Evolutionary conservation across 2,113 vertebrate genomes (phyloP).

Genomic region (Xenopus laevis): DNA sequence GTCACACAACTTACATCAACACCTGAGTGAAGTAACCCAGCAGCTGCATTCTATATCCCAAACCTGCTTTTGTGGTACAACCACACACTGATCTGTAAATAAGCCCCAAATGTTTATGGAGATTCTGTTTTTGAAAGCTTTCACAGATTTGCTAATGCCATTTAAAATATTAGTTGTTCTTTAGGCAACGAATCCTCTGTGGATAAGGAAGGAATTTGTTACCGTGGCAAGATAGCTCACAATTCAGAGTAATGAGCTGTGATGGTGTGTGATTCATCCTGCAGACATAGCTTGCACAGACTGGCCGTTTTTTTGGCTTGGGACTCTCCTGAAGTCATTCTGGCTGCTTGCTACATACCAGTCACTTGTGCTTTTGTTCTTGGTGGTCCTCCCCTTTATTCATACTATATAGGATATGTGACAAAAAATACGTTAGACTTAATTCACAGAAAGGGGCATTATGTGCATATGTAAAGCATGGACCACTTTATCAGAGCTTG

Average conservation of each 20-base stretch:
- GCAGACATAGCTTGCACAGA: conserved; percentile 18
- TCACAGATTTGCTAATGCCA: conserved; percentile 27
- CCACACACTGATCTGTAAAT: conserved; percentile 29
- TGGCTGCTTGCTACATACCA: not conserved
- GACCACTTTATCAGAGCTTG: too few species aligned
- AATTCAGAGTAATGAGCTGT: conserved; percentile 32
- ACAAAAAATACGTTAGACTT: not conserved
- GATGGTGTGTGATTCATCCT: conserved; percentile 28
- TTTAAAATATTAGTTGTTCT: conserved; percentile 21
- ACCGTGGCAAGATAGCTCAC: conserved; percentile 35
- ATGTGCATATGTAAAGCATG: too few species aligned
- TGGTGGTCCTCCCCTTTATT: not conserved
- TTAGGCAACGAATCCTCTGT: conserved; percentile 25
- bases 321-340: conserved; percentile 4
- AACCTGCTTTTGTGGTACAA: conserved; percentile 19
- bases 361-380: not conserved
- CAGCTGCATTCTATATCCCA: conserved; percentile 21
- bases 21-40: conserved; percentile 2
- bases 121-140: conserved; percentile 27
- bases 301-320: conserved; percentile 2
- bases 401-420: not conserved
- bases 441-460: not conserved
- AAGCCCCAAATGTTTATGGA: conserved; percentile 23
- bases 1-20: not conserved
- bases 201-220: conserved; percentile 36